Evolutionary conservation across 1,140 invertebrate species (phyloP).

Genomic region (Drosophila pachea): DNA sequence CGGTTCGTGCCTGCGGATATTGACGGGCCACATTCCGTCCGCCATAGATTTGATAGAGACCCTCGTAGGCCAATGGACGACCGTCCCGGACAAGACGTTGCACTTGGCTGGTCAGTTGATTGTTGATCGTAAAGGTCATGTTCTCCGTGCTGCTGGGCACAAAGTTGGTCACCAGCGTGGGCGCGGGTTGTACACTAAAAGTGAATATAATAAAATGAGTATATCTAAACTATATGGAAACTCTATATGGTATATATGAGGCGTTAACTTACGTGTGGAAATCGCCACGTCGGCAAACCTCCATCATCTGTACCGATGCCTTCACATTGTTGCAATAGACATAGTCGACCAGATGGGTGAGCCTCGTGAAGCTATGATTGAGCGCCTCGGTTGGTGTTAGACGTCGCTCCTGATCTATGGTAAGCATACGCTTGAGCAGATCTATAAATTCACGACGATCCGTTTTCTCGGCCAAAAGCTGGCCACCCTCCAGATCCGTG

Average conservation of each 20-base stretch:
- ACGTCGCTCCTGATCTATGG: constrained; percentile 97
- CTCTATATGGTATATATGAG: neutral
- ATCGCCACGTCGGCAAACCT: constrained; percentile 87
- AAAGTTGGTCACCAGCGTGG: constrained; percentile 84
- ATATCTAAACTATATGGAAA: neutral
- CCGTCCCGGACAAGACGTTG: constrained; percentile 83
- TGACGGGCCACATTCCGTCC: constrained; percentile 85
- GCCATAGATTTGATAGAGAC: constrained; percentile 92
- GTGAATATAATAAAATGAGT: neutral
- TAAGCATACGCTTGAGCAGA: constrained; percentile 97
- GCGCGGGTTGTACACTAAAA: constrained; percentile 82
- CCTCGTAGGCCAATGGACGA: constrained; percentile 83
- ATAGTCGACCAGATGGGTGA: constrained; percentile 96
- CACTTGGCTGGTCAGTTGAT: constrained; percentile 87
- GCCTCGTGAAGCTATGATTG: constrained; percentile 95
- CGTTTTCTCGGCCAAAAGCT: constrained; percentile 96
- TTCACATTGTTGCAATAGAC: constrained; percentile 98
- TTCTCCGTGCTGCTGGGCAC: constrained; percentile 89
- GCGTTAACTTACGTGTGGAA: constrained; percentile 81
- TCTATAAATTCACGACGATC: constrained; percentile 98
- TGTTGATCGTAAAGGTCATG: constrained; percentile 93
- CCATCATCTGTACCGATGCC: constrained; percentile 97
- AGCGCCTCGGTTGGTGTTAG: constrained; percentile 97
- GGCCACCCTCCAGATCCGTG: constrained; percentile 96
- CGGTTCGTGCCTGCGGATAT: constrained; percentile 83